These are phyloP conservation scores for Indicator indicator DNA, from an alignment of 2,113 vertebrate species.

Conservation along the genomic window DNA sequence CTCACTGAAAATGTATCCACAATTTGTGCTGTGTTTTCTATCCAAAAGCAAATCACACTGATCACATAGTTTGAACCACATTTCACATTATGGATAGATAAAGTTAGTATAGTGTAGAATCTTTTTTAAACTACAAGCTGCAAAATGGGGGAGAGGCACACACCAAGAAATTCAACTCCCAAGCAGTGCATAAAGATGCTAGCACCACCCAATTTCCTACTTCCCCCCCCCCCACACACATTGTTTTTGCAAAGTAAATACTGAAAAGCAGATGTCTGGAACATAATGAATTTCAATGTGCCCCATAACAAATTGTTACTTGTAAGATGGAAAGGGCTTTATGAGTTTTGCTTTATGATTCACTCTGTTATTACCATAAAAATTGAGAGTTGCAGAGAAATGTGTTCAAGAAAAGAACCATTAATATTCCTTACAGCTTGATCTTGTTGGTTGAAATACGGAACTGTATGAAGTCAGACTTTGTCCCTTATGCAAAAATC, in stretches of 20 bases:
- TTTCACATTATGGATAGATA: background rate
- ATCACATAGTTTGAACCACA: background rate
- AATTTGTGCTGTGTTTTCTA: background rate
- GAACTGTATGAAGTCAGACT: constrained; percentile 56
- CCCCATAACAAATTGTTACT: constrained; percentile 55
- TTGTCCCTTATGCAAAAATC: constrained; percentile 67
- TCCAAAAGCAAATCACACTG: background rate
- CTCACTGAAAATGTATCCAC: background rate
- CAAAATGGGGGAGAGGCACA: rapidly evolving
- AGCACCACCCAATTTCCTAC: constrained; percentile 10
- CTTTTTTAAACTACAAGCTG: background rate
- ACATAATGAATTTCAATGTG: constrained; percentile 49
- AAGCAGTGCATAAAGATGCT: constrained; percentile 1
- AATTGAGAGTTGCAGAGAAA: constrained; percentile 54
- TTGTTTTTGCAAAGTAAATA: constrained; percentile 61
- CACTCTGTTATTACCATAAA: constrained; percentile 73
- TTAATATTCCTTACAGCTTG: constrained; percentile 77
- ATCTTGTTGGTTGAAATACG: constrained; percentile 71
- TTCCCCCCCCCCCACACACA: background rate
- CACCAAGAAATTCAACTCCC: background rate
- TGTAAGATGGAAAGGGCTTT: constrained; percentile 57
- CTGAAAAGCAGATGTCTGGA: constrained; percentile 58
- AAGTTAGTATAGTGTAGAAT: background rate
- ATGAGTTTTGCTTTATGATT: constrained; percentile 68
- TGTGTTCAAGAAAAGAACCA: constrained; percentile 54